Conservation (phyloP, 2,797 vertebrate genomes). For the Sebastes trivittatus region DNA sequence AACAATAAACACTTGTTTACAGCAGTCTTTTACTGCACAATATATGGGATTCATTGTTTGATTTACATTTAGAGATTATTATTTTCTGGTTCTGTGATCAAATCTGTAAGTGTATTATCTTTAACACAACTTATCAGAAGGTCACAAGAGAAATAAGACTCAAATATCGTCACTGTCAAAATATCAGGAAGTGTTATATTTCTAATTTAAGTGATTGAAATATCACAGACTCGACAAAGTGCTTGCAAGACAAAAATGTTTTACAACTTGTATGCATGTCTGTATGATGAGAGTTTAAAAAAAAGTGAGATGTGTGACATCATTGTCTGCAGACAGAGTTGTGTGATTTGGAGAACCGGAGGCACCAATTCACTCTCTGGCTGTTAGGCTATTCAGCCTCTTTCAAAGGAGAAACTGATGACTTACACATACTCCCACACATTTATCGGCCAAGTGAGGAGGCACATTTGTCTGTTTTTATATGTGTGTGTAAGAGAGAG, state of each 20-base stretch:
- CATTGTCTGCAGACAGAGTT: conserved; percentile 3
- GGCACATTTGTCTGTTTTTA: conserved; percentile 4
- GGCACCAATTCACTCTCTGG: conserved; percentile 23
- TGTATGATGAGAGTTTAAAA: background rate
- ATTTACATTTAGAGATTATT: background rate
- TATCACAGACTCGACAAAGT: background rate
- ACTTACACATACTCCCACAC: conserved; percentile 26
- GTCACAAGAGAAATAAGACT: background rate
- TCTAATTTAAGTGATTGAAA: background rate
- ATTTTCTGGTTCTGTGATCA: background rate
- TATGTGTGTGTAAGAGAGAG: background rate
- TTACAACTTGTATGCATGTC: background rate
- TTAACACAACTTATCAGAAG: background rate
- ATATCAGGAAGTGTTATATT: background rate
- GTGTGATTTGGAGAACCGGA: conserved; percentile 14
- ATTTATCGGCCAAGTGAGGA: background rate
- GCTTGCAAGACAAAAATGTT: background rate
- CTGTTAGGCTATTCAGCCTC: conserved; percentile 27
- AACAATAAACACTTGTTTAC: background rate
- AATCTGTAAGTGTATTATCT: background rate
- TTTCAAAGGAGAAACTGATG: conserved; percentile 37
- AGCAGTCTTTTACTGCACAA: background rate
- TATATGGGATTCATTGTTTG: background rate
- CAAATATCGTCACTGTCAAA: background rate
- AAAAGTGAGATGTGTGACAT: background rate